Percentiles rank a stretch among this genome's conserved stretches.
Evolutionary conservation across 30 jellyfish, hydroid and myxozoan species (phyloP).

Genomic region (Chironex yamaguchii): DNA sequence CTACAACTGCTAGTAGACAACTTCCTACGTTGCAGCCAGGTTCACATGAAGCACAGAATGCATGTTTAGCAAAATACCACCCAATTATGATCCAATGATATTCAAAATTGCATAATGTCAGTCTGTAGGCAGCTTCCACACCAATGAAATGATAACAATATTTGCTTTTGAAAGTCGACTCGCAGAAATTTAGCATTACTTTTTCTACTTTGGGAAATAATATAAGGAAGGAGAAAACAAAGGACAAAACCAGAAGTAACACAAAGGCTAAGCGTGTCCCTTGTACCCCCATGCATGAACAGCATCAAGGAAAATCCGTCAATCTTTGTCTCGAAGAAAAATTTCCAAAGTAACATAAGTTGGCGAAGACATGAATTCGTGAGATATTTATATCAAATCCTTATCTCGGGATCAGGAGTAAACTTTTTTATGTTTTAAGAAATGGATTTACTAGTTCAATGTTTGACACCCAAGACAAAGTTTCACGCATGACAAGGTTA

Average conservation of each 20-base stretch:
- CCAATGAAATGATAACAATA: constrained; percentile 80
- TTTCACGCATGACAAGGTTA: too few relatives aligned
- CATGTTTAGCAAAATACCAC: constrained; percentile 34
- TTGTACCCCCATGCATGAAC: constrained; percentile 72
- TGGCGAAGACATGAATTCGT: too few relatives aligned
- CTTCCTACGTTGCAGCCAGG: constrained; percentile 62
- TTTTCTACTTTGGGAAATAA: constrained; percentile 75
- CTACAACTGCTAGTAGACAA: constrained; percentile 76
- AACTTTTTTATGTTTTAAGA: too few relatives aligned
- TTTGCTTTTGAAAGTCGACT: constrained; percentile 36
- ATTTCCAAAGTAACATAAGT: too few relatives aligned
- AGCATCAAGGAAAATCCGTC: too few relatives aligned
- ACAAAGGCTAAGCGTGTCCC: constrained; percentile 32
- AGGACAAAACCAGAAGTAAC: constrained; percentile 41
- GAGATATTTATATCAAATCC: too few relatives aligned
- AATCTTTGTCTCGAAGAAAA: too few relatives aligned
- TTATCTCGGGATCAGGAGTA: too few relatives aligned
- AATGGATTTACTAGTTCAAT: too few relatives aligned
- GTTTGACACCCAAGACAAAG: too few relatives aligned
- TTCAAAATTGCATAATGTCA: constrained; percentile 48
- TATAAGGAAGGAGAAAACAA: constrained; percentile 47
- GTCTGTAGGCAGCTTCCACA: constrained; percentile 86
- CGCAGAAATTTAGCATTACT: constrained; percentile 46
- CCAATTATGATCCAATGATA: constrained; percentile 62
- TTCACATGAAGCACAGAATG: constrained; percentile 56